Percentiles rank a stretch among this genome's conserved stretches.
These are phyloP conservation scores for Erpobdella octoculata DNA, from an alignment of 2,888 invertebrate genomes.

Conservation along the genomic window DNA sequence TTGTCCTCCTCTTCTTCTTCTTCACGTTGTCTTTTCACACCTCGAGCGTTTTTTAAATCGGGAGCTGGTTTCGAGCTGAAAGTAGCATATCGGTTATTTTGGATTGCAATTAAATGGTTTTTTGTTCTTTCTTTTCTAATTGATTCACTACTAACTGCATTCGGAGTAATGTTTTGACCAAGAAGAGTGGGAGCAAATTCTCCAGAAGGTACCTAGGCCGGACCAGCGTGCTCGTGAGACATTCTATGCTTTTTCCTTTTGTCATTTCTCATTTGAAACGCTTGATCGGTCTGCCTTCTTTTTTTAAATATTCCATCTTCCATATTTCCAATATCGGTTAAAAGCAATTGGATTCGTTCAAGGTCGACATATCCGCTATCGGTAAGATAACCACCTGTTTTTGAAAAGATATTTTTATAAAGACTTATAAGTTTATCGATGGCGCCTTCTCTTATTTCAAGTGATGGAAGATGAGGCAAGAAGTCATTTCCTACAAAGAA, in stretches of 20 bases:
- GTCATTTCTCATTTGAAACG: conserved; percentile 60
- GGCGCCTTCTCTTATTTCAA: conserved; percentile 93
- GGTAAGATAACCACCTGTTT: conserved; percentile 86
- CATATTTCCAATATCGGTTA: conserved; percentile 81
- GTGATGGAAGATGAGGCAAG: conserved; percentile 88
- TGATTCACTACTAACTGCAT: conserved; percentile 71
- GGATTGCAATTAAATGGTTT: conserved; percentile 38
- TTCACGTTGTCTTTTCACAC: too few species aligned
- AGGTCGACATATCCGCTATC: conserved; percentile 87
- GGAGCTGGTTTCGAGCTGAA: conserved; percentile 48
- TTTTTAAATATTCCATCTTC: conserved; percentile 96
- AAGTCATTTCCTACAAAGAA: conserved; percentile 99
- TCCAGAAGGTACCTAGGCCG: conserved; percentile 57
- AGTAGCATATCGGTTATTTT: conserved; percentile 38
- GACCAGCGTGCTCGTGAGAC: conserved; percentile 26
- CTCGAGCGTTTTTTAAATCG: too few species aligned
- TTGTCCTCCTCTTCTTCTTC: too few species aligned
- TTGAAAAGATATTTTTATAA: conserved; percentile 87
- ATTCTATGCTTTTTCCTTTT: conserved; percentile 59
- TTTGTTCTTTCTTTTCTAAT: conserved; percentile 60
- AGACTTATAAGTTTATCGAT: conserved; percentile 84
- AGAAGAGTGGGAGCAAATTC: conserved; percentile 65
- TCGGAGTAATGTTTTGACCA: conserved; percentile 53
- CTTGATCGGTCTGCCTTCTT: conserved; percentile 74
- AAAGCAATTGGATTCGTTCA: conserved; percentile 84